phyloP scores from a whole-genome alignment of 2,113 vertebrate genomes.

The Ranitomeya imitator region DNA sequence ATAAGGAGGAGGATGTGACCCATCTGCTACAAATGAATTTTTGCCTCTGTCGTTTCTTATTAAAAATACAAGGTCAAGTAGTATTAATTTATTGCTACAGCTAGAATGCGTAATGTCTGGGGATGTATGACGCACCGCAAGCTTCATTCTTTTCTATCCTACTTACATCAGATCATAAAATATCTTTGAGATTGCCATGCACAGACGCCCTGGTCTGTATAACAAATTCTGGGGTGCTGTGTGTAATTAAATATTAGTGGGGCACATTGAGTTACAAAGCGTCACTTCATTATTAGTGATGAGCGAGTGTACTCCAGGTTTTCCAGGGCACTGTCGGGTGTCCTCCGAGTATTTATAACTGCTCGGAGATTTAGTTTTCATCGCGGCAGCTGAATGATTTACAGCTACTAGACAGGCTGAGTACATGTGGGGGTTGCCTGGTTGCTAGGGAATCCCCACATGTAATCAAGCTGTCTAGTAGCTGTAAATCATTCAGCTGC shows the following conservation, averaged over 20 bases:
- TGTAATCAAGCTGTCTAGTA: no score
- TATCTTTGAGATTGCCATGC: not conserved
- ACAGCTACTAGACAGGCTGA: no score
- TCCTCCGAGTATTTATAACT: no score
- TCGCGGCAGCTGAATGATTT: no score
- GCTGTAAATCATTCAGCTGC: no score
- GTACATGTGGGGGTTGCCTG: no score
- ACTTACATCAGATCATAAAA: not conserved
- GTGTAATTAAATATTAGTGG: not conserved
- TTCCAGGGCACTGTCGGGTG: no score
- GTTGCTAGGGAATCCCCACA: no score
- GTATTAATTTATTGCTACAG: not conserved
- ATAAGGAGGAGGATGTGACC: not conserved
- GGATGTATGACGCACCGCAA: not conserved
- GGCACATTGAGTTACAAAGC: no score
- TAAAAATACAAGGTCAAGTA: conserved; percentile 18
- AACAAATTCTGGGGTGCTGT: not conserved
- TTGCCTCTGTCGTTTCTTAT: not conserved
- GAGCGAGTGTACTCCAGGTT: no score
- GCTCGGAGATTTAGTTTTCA: no score
- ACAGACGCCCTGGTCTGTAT: not conserved
- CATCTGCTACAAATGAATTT: not conserved
- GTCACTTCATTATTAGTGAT: no score
- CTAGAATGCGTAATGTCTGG: not conserved
- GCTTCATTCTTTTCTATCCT: not conserved